A percentile compares a stretch with the other conserved stretches of the same genome.
Evolutionary conservation across 2,888 invertebrate species (phyloP).

Genomic region (Trichacis sp.): DNA sequence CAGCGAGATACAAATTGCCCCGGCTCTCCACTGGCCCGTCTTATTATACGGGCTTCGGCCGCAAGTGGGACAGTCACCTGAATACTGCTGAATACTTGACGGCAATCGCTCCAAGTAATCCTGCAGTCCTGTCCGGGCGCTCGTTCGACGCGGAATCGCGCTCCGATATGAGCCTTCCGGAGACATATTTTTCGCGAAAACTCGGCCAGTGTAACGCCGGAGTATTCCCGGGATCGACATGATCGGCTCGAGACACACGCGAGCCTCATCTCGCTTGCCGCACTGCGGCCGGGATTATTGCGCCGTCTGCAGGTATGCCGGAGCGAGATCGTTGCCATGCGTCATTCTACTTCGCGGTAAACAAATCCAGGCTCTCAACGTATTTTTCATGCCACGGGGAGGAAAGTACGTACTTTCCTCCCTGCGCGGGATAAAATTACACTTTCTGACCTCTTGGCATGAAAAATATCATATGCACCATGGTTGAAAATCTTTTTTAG

Average conservation of each 20-base stretch:
- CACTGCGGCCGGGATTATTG: constrained; percentile 60
- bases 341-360: background rate
- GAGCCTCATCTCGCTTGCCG: constrained; percentile 49
- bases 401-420: no score
- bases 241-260: constrained; percentile 54
- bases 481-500: no score
- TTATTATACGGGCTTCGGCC: constrained; percentile 26
- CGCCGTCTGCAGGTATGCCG: constrained; percentile 59
- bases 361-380: no score
- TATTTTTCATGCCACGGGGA: no score
- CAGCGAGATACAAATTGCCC: constrained; percentile 50
- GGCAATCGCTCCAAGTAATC: no score
- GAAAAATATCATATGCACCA: no score
- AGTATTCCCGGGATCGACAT: constrained; percentile 45
- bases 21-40: constrained; percentile 13
- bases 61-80: constrained; percentile 65
- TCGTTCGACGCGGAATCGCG: constrained; percentile 38
- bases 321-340: constrained; percentile 4
- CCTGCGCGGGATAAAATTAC: no score
- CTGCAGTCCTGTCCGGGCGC: constrained; percentile 40
- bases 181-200: background rate
- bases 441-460: no score
- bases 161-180: constrained; percentile 12
- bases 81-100: constrained; percentile 58
- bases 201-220: constrained; percentile 43